Evolutionary conservation across 2,113 vertebrate species (phyloP).

Genomic region (Clupea harengus): DNA sequence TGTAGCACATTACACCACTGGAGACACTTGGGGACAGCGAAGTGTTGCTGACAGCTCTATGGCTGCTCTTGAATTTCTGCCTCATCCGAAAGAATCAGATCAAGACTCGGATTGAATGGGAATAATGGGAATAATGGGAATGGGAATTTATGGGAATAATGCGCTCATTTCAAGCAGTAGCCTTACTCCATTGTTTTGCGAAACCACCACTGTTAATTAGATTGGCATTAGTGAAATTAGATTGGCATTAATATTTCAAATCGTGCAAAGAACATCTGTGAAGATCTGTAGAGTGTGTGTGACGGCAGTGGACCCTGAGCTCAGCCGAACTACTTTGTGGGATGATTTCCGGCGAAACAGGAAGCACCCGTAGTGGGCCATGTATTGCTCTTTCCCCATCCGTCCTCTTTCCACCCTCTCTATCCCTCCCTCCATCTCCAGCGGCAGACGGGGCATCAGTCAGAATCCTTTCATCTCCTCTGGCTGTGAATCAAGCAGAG

Average conservation of each 20-base stretch:
- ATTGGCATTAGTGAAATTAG: neutral
- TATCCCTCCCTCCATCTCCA: neutral
- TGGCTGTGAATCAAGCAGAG: slow-evolving; percentile 53
- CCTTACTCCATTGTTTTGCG: neutral
- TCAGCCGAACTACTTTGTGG: neutral
- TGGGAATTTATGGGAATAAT: neutral
- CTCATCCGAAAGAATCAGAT: neutral
- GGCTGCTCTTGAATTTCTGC: neutral
- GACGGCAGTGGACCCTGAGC: neutral
- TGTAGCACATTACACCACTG: neutral
- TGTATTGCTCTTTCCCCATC: neutral
- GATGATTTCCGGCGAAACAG: neutral
- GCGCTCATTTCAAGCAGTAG: neutral
- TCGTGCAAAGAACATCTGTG: neutral
- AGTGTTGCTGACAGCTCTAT: neutral
- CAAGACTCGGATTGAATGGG: neutral
- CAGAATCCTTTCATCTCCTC: slow-evolving; percentile 50
- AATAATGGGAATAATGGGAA: no score
- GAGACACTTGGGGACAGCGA: neutral
- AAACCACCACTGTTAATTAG: no score
- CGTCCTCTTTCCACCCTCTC: neutral
- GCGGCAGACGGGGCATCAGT: slow-evolving; percentile 35
- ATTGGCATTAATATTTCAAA: neutral
- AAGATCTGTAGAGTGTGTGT: neutral
- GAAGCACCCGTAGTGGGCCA: neutral